Evolutionary conservation across 2,113 vertebrate genomes (phyloP), one percentile per base, ranked within the genome.

Genomic region (Raja brachyura): DNA sequence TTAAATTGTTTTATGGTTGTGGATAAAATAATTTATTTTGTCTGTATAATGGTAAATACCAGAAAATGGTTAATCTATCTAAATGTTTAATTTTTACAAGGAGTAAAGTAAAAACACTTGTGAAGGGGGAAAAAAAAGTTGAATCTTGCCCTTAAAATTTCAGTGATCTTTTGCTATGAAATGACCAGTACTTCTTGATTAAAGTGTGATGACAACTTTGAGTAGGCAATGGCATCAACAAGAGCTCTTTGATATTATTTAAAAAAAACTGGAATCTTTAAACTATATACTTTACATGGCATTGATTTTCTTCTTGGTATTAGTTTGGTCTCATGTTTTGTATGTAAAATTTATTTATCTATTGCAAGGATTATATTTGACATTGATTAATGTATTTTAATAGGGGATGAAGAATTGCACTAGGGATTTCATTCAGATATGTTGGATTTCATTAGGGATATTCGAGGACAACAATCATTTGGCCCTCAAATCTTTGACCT

Each of bases 391-490:
- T 92, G 3, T 92, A 28, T 28, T 92, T 92, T 73, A 48, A 74
- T 92, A 73, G 39, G 54, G 33, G 90, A 2, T 0, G 4, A 70
- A 73, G 90, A 74, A 74, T 54, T 48, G 8, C 39, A 73, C 18
- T 48, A 39, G 16, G 88, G n/a, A 92, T 68, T 59, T 68, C n/a
- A 3, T 3, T 68, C 86, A 66, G 3, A 70, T 92, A 73, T 25
- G 33, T 73, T 73, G 66, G 54, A 83, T 10, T 83, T 83, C 54
- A 10, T 1, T 56, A 83, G 48, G 39, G 54, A 59, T 77, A 25
- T 88, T 88, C n/a, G n/a, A 88, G 11, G 28, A 88, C n/a, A 63
- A 88, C 59, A 20, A 54, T 85, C 54, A 85, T 59, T 85, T 79
- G 33, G 31, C 16, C 77, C 5, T 79, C 77, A 79, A 88, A 63